Conservation (phyloP, 2,113 vertebrate species). For the Prunella fulvescens region DNA sequence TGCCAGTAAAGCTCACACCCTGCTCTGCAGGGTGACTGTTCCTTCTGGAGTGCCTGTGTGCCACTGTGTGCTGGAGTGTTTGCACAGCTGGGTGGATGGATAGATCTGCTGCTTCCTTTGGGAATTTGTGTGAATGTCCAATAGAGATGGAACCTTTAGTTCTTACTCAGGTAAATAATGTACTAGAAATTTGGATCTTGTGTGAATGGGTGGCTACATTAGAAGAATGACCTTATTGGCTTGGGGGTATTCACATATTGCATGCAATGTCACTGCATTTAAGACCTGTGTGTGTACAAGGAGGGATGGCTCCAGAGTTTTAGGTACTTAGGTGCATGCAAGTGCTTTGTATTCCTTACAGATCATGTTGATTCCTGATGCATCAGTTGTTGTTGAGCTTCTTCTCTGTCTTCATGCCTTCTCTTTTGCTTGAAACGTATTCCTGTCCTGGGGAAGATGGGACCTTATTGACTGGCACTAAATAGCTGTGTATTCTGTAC, state of each 20-base stretch:
- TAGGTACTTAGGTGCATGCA: background rate
- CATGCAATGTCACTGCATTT: background rate
- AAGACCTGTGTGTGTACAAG: background rate
- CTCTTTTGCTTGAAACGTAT: background rate
- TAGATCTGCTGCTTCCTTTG: background rate
- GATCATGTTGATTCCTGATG: background rate
- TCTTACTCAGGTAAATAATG: slow-evolving; percentile 1
- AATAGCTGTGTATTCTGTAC: background rate
- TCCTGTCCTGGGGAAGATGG: background rate
- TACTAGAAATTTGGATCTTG: background rate
- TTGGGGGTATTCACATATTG: background rate
- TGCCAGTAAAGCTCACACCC: background rate
- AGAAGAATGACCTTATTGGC: background rate
- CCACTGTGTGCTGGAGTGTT: background rate
- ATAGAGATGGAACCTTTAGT: background rate
- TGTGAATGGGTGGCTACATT: background rate
- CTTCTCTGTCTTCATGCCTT: background rate
- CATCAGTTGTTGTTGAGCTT: background rate
- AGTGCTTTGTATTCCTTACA: background rate
- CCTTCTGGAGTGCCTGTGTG: background rate
- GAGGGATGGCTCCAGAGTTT: background rate
- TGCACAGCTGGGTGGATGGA: background rate
- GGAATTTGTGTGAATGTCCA: background rate
- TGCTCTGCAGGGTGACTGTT: background rate
- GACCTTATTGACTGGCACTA: background rate